Base-by-base conservation (phyloP, 2,888 invertebrate genomes). In the Trichopoda pennipes region DNA sequence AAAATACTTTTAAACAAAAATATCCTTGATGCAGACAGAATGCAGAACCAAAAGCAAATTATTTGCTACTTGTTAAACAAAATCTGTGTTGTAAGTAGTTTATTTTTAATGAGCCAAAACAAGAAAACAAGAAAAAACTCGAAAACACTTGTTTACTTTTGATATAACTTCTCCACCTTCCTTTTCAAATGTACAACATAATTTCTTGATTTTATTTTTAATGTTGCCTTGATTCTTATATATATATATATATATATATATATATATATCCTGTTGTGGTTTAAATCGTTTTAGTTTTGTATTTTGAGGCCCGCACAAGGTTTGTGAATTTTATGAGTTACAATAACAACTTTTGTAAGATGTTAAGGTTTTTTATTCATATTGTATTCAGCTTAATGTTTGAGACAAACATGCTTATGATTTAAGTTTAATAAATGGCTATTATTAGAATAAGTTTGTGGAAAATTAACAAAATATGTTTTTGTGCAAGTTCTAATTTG, bases 71-170 rank as follows among this genome's bases (percentile, higher is more conserved):
- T 58, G 74, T 75, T 51, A 23, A 66, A 66, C 64, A 66, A 49
- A 49, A 66, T 14, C 42, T 58, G 63, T 51, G 63, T 56, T 42
- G 47, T 69, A 56, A 68, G 63, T 69, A 55, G 55, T 63, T 69
- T 80, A 56, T 74, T 63, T 80, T 80, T 70, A 58, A 51, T 58
- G 51, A 64, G 64, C 56, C 64, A 75, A 80, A 60, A 51, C 55
- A 55, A 38, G 17, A 70, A 72, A 60, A 49, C 16, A 47, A 63
- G 28, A 73, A 66, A 38, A 12, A 12, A 38, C 12, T 12, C 10
- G 1, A 38, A 42, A 47, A 49, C 38, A 70, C 12, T 21, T 47
- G 28, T 51, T 63, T 38, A 78, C 44, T 60, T 61, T 44, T 79
- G 73, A 47, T 61, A 55, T 73, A 73, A 73, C 61, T 61, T 68